These are phyloP conservation scores for Sebastes minor DNA, from an alignment of 2,797 vertebrate genomes.

Conservation along the genomic window DNA sequence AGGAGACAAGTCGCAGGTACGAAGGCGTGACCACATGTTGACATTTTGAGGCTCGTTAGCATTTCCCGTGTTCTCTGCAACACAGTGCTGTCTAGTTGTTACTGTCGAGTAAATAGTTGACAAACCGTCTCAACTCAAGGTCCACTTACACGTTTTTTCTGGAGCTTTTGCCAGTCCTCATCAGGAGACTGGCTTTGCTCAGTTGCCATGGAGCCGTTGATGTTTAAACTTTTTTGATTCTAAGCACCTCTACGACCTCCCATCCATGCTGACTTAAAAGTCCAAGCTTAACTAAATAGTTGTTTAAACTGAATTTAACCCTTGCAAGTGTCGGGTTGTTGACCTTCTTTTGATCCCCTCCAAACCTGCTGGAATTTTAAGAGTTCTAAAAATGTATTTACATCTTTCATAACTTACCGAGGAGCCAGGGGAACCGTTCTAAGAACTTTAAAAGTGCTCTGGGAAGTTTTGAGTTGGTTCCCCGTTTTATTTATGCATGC, in stretches of 20 bases:
- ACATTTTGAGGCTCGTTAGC: neutral
- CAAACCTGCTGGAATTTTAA: no score
- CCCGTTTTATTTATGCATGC: neutral
- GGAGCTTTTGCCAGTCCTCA: neutral
- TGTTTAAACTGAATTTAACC: neutral
- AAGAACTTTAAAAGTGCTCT: neutral
- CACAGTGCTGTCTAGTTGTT: neutral
- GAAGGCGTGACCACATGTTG: neutral
- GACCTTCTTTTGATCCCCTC: no score
- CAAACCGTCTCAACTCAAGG: neutral
- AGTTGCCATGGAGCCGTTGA: neutral
- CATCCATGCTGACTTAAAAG: neutral
- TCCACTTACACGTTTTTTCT: no score
- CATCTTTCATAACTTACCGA: neutral
- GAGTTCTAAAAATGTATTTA: neutral
- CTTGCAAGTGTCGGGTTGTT: neutral
- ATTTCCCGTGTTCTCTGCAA: neutral
- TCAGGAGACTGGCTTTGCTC: neutral
- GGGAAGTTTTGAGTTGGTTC: neutral
- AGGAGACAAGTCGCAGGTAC: slow-evolving; percentile 94
- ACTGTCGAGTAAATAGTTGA: neutral
- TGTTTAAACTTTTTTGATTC: no score
- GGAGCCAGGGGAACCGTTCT: neutral
- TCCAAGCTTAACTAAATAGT: no score
- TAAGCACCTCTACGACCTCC: neutral